A percentile compares a stretch with the other conserved stretches of the same genome.
Evolutionary conservation across 1,140 invertebrate species (phyloP).

Genomic region (Scaptomyza hsui): DNA sequence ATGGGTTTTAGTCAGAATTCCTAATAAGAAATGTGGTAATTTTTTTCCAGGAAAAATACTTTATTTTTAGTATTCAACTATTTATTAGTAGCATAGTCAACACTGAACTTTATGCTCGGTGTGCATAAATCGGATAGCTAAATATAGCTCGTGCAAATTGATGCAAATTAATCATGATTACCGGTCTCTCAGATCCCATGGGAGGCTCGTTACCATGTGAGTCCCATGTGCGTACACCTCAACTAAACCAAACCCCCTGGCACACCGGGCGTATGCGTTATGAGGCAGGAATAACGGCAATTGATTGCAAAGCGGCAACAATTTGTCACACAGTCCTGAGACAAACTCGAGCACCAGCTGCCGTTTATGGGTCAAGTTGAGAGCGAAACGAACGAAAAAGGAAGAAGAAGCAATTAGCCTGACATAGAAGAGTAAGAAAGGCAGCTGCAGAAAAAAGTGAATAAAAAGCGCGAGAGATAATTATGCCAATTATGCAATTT

Average conservation of each 20-base stretch:
- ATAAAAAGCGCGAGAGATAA: conserved; percentile 59
- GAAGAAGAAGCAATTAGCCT: conserved; percentile 55
- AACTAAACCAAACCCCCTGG: not conserved
- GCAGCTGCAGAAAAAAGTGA: conserved; percentile 8
- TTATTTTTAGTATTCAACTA: not conserved
- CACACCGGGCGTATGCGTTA: conserved; percentile 58
- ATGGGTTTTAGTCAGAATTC: no score
- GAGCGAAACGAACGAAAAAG: conserved; percentile 31
- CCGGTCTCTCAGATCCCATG: conserved; percentile 34
- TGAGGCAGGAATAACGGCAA: conserved; percentile 42
- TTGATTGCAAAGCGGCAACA: conserved; percentile 29
- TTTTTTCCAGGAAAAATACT: no score
- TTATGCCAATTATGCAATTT: conserved; percentile 76
- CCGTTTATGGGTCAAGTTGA: conserved; percentile 68
- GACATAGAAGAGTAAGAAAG: conserved; percentile 53
- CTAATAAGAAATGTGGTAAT: no score
- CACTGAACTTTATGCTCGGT: not conserved
- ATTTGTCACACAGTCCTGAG: conserved; percentile 59
- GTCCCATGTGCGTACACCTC: not conserved
- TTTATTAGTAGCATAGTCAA: not conserved
- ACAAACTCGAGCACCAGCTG: conserved; percentile 2
- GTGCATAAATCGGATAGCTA: conserved; percentile 54
- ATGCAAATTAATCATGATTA: conserved; percentile 82
- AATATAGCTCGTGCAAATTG: conserved; percentile 71
- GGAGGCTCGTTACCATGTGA: conserved; percentile 25